Base-by-base conservation (phyloP, 30 jellyfish, hydroid and myxozoan species). In the Chrysaora quinquecirrha region DNA sequence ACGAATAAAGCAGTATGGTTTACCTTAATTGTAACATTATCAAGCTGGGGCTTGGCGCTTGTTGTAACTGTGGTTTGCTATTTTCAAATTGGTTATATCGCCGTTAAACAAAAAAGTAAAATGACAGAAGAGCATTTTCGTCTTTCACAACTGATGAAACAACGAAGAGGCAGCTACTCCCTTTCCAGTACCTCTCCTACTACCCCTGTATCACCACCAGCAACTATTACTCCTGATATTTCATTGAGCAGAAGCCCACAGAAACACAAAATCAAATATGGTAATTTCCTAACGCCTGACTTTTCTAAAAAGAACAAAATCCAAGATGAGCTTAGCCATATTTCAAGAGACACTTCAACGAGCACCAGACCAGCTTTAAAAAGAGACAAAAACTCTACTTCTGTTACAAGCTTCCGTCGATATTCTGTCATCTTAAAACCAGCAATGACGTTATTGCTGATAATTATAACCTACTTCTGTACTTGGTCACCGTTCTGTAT, bases 401-500 rank as follows among this genome's bases (percentile, higher is more conserved):
- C 33, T 25, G 16, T 3, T 6, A n/a, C n/a, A n/a, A n/a, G n/a
- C n/a, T n/a, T n/a, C n/a, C 33, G 71, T 20, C 9, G 76, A 18
- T n/a, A 48, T n/a, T 23, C 30, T 18, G 43, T 14, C 1, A 21
- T 35, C 11, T 70, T 82, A 82, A 73, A 48, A 28, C 87, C 95
- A 6, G 95, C 87, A 2, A 62, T 46, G 60, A 56, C 95, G 11
- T 33, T 84, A 31, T 70, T 84, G 0, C 46, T 84, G 60, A 74
- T 84, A 0, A 84, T 84, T 11, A 38, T 78, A 48, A 62, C 71
- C 74, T 84, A 84, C 54, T 60, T 72, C 30, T 48, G 71, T 49
- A 32, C 87, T 18, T 84, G 95, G 95, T 71, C 95, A 50, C 95
- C 95, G 48, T 84, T 84, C 32, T 84, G 95, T 56, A 60, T 84